Conservation (phyloP, 1,140 invertebrate species). For the Aphidius gifuensis region DNA sequence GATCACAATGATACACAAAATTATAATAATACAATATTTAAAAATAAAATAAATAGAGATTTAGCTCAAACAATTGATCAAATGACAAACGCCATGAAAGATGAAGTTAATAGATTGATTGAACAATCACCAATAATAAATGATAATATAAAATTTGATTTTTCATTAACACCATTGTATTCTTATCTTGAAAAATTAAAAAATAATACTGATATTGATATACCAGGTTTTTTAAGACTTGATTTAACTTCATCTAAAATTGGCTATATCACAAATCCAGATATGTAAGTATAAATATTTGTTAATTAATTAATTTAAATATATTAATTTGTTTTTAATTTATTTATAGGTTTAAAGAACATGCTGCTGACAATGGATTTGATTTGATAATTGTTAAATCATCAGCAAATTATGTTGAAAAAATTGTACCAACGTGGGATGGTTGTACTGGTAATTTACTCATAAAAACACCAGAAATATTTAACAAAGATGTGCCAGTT, state of each 20-base stretch:
- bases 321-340: not conserved
- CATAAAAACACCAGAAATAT: not conserved
- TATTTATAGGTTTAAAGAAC: not conserved
- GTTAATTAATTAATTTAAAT: not conserved
- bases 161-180: conserved; percentile 44
- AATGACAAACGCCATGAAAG: conserved; percentile 22
- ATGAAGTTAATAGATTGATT: conserved; percentile 34
- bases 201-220: conserved; percentile 31
- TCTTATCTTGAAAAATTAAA: conserved; percentile 43
- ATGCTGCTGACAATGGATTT: not conserved
- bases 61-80: conserved; percentile 16
- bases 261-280: conserved; percentile 40
- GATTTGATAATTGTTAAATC: conserved; percentile 6
- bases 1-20: conserved; percentile 13
- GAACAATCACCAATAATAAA: conserved; percentile 21
- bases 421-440: not conserved
- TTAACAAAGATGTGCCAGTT: conserved; percentile 25
- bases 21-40: conserved; percentile 28
- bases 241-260: conserved; percentile 44
- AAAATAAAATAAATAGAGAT: conserved; percentile 3
- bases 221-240: conserved; percentile 36
- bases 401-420: conserved; percentile 2
- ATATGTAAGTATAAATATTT: conserved; percentile 36
- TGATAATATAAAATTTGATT: conserved; percentile 33
- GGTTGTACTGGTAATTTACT: not conserved